Percentiles rank a stretch among this genome's conserved stretches.
Evolutionary conservation across 2,797 vertebrate genomes (phyloP).

Genomic region (Channallabes apus): DNA sequence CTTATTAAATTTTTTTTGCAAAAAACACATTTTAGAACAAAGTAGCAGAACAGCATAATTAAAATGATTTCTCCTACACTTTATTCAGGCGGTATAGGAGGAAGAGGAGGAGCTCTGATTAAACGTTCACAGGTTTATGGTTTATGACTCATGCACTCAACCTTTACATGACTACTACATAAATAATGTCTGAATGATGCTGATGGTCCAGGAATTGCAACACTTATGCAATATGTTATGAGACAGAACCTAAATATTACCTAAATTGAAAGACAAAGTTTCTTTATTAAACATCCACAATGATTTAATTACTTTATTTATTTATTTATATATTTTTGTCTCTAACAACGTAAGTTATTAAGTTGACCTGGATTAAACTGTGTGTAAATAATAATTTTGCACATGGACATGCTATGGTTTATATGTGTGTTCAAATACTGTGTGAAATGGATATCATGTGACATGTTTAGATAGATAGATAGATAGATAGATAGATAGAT

Average conservation of each 20-base stretch:
- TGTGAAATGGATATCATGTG: background rate
- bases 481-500: too few species aligned
- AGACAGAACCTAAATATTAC: background rate
- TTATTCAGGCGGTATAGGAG: background rate
- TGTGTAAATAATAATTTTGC: background rate
- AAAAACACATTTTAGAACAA: background rate
- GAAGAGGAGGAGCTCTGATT: slow-evolving; percentile 6
- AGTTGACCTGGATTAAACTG: too few species aligned
- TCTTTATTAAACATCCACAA: background rate
- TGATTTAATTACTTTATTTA: too few species aligned
- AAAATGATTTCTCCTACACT: background rate
- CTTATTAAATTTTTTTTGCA: too few species aligned
- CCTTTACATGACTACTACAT: background rate
- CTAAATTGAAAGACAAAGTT: background rate
- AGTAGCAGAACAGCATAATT: background rate
- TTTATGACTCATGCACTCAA: background rate
- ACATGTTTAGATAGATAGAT: background rate
- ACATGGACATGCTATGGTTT: background rate
- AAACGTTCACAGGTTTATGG: background rate
- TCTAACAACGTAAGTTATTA: background rate
- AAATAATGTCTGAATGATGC: background rate
- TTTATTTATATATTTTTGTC: background rate
- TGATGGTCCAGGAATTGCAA: background rate
- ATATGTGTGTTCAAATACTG: background rate
- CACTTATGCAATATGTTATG: background rate